These are phyloP conservation scores for Thyatira batis DNA, from an alignment of 2,888 invertebrate genomes.

Conservation along the genomic window DNA sequence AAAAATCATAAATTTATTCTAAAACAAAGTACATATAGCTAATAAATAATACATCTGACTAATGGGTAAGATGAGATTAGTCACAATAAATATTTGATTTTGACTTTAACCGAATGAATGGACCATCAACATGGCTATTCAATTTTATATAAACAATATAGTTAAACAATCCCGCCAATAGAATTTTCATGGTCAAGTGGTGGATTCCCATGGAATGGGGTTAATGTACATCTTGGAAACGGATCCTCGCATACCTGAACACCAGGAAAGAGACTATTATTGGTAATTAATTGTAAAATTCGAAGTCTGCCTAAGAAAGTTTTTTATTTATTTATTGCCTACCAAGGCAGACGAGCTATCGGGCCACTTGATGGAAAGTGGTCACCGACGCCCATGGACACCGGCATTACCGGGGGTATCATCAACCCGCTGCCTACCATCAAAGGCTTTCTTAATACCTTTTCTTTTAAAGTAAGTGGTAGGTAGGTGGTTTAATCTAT, in stretches of 20 bases:
- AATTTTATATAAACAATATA: conserved; percentile 7
- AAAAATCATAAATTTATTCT: conserved; percentile 58
- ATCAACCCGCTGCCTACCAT: too few relatives aligned
- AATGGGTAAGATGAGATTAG: conserved; percentile 17
- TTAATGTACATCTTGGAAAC: conserved; percentile 85
- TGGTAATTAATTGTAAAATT: too few relatives aligned
- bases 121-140: conserved; percentile 7
- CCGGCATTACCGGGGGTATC: too few relatives aligned
- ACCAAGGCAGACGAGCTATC: too few relatives aligned
- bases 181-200: conserved; percentile 41
- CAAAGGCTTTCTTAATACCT: too few relatives aligned
- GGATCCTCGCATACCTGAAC: conserved; percentile 84
- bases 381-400: too few relatives aligned
- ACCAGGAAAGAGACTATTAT: neutral
- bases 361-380: too few relatives aligned
- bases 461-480: too few relatives aligned
- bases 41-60: conserved; percentile 24
- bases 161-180: conserved; percentile 3
- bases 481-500: too few relatives aligned
- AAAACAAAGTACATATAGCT: conserved; percentile 48
- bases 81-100: conserved; percentile 22
- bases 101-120: conserved; percentile 23
- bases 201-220: conserved; percentile 84
- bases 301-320: too few relatives aligned
- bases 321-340: too few relatives aligned